Evolutionary conservation across 1,140 invertebrate species (phyloP), one percentile per base, ranked within the genome.

Genomic region (Hetaerina americana): DNA sequence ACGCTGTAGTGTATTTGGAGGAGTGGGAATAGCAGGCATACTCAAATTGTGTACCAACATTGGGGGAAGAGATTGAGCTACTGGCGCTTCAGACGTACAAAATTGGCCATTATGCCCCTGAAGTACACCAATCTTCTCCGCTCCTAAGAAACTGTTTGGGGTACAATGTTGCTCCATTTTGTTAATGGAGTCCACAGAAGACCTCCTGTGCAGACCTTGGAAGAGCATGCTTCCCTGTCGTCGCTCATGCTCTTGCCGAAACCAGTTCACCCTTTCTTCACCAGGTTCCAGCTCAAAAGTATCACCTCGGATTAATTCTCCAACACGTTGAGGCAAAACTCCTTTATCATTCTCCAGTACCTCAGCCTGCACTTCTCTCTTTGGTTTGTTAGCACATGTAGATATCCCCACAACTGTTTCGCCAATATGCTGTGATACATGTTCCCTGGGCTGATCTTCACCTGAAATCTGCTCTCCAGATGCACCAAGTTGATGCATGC

Each of bases 151-250:
- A 3, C 40, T n/a, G 15, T 57, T 57, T 12, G 15, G 40, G 10
- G 26, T 49, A 27, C 25, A 28, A 27, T 24, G 28, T 26, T 29
- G n/a, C 2, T 57, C 40, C 15, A 12, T n/a, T 10, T 57, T 57
- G 10, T 57, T 57, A 10, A 57, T 10, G 10, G 40, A 57, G 22
- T 57, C 40, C 15, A n/a, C 15, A 1, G 40, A 57, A 57, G 40
- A 2, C 22, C 40, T n/a, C 22, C 40, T 2, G 15, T 57, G 40
- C 15, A 57, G 40, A 5, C 25, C 70, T 73, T 75, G 70, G 73
- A 87, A 87, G 27, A 87, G 76, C 3, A 86, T 77, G 69, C 79
- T 82, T 12, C 85, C 86, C 72, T 88, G 86, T 25, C 84, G 80
- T 49, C 85, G 80, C 76, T 88, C 87, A 70, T 86, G 84, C 69